Evolutionary conservation across 2,113 vertebrate species (phyloP).

Genomic region (Phaethon lepturus): DNA sequence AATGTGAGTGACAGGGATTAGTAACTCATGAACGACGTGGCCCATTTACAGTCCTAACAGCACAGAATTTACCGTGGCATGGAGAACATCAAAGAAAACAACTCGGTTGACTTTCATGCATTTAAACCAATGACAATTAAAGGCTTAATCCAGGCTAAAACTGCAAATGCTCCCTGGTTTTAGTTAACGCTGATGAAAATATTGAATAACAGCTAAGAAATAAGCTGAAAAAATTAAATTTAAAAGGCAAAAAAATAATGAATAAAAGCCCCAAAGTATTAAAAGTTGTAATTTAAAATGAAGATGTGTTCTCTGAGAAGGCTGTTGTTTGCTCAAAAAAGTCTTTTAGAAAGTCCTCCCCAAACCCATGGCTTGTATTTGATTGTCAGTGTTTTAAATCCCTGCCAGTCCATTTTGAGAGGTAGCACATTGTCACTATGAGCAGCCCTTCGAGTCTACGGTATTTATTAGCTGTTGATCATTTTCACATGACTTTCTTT

Average conservation of each 20-base stretch:
- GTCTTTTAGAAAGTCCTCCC: neutral
- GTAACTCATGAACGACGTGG: slow-evolving; percentile 60
- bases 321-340: neutral
- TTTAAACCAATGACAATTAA: slow-evolving; percentile 47
- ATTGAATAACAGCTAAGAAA: slow-evolving; percentile 24
- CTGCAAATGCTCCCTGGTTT: neutral
- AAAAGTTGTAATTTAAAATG: neutral
- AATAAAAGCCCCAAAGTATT: neutral
- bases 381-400: neutral
- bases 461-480: neutral
- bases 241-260: neutral
- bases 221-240: neutral
- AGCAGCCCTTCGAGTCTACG: rapidly evolving
- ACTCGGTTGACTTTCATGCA: neutral
- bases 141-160: neutral
- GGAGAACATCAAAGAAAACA: slow-evolving; percentile 58
- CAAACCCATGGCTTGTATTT: neutral
- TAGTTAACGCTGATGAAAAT: slow-evolving; percentile 12
- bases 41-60: slow-evolving; percentile 65
- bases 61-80: neutral
- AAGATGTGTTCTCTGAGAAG: neutral
- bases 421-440: rapidly evolving
- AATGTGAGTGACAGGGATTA: slow-evolving; percentile 55
- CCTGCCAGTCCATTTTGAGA: neutral
- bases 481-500: neutral